Percentiles rank a stretch among this genome's conserved stretches.
These are phyloP conservation scores for Sinella curviseta DNA, from an alignment of 1,140 invertebrate genomes.

Conservation along the genomic window DNA sequence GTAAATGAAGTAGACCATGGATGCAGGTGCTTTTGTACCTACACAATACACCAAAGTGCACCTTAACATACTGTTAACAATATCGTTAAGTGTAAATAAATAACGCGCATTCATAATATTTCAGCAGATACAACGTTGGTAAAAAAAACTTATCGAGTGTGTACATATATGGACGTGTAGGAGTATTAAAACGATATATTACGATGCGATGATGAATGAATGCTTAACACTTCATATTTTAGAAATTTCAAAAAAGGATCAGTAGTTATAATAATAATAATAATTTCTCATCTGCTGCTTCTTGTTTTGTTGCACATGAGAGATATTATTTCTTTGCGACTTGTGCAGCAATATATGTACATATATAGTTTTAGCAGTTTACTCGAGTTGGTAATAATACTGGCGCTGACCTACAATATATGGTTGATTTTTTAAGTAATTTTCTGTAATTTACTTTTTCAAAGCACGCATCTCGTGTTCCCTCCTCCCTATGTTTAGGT, in stretches of 20 bases:
- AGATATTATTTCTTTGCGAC: not conserved
- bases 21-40: not conserved
- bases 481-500: not conserved
- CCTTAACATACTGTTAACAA: no score
- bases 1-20: constrained; percentile 17
- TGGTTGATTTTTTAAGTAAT: not conserved
- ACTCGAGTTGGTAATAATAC: not conserved
- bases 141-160: no score
- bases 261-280: no score
- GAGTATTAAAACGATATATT: no score
- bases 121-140: not conserved
- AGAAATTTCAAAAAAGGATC: not conserved
- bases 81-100: no score
- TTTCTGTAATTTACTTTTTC: constrained; percentile 6
- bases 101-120: no score
- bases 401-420: not conserved
- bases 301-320: not conserved
- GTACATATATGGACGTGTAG: no score
- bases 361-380: not conserved
- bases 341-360: not conserved
- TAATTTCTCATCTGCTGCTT: not conserved
- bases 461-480: not conserved
- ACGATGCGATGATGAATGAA: not conserved
- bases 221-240: not conserved
- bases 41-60: not conserved